Percentiles rank a stretch among this genome's conserved stretches.
phyloP scores from a whole-genome alignment of 2,113 vertebrate species.

The Labeo catla region DNA sequence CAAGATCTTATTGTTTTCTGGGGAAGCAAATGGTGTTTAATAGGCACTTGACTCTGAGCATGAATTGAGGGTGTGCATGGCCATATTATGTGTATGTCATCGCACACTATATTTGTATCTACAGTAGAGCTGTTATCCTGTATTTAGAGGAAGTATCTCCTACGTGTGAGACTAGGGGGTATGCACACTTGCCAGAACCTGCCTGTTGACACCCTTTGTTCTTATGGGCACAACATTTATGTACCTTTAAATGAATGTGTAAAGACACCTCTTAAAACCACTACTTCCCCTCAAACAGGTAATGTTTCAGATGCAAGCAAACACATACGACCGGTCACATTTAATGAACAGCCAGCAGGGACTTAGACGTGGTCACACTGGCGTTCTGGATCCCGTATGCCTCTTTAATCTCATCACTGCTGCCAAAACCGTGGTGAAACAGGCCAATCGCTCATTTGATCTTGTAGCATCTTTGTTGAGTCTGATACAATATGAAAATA shows the following conservation, averaged over 20 bases:
- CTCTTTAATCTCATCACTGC: conserved; percentile 1
- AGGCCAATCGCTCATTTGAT: not conserved
- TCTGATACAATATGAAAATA: not conserved
- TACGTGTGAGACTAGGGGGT: not conserved
- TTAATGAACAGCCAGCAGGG: conserved; percentile 59
- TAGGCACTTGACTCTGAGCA: conserved; percentile 25
- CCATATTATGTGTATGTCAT: conserved; percentile 39
- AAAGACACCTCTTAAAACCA: conserved; percentile 68
- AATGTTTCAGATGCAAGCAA: conserved; percentile 65
- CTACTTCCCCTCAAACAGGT: conserved; percentile 46
- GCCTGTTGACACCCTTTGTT: conserved; percentile 53
- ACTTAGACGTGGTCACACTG: not conserved
- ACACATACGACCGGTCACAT: conserved; percentile 61
- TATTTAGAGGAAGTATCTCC: conserved; percentile 29
- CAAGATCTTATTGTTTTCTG: conserved; percentile 37
- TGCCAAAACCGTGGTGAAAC: not conserved
- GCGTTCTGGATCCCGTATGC: not conserved
- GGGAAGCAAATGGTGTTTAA: conserved; percentile 28
- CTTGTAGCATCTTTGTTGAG: not conserved
- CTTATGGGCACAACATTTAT: conserved; percentile 28
- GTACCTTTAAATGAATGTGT: conserved; percentile 16
- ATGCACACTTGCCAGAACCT: conserved; percentile 14
- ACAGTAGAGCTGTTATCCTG: conserved; percentile 32
- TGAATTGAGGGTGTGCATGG: conserved; percentile 26
- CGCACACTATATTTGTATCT: conserved; percentile 30